A percentile compares a stretch with the other conserved stretches of the same genome.
Evolutionary conservation across 2,888 invertebrate species (phyloP).

Genomic region (Taphrorychus bicolor): DNA sequence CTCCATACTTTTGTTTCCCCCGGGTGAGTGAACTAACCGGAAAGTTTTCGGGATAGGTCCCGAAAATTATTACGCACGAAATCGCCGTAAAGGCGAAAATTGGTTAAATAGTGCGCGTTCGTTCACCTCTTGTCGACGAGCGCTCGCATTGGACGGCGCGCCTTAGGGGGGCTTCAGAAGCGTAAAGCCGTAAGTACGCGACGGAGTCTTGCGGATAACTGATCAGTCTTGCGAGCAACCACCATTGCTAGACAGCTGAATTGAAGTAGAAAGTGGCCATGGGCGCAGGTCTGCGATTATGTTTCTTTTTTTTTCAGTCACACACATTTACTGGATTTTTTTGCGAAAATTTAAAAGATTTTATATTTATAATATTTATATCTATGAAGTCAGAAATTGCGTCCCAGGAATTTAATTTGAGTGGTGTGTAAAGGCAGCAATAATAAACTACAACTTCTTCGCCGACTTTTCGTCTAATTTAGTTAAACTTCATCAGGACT

Average conservation of each 20-base stretch:
- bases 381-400: no score
- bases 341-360: no score
- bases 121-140: slow-evolving; percentile 29
- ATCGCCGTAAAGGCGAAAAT: slow-evolving; percentile 2
- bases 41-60: no score
- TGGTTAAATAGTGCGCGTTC: slow-evolving; percentile 32
- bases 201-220: slow-evolving; percentile 56
- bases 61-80: not conserved
- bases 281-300: slow-evolving; percentile 28
- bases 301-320: not conserved
- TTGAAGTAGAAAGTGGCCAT: slow-evolving; percentile 56
- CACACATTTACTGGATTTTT: no score
- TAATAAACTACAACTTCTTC: no score
- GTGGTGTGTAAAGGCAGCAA: no score
- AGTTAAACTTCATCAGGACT: no score
- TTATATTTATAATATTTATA: no score
- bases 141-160: slow-evolving; percentile 11
- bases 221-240: slow-evolving; percentile 45
- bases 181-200: slow-evolving; percentile 43
- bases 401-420: no score
- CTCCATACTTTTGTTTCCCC: slow-evolving; percentile 52
- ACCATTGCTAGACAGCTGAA: slow-evolving; percentile 43
- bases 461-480: no score
- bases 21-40: slow-evolving; percentile 1
- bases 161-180: slow-evolving; percentile 22